A percentile compares a stretch with the other conserved stretches of the same genome.
phyloP scores from a whole-genome alignment of 2,113 vertebrate genomes.

The Triplophysa siluroides region DNA sequence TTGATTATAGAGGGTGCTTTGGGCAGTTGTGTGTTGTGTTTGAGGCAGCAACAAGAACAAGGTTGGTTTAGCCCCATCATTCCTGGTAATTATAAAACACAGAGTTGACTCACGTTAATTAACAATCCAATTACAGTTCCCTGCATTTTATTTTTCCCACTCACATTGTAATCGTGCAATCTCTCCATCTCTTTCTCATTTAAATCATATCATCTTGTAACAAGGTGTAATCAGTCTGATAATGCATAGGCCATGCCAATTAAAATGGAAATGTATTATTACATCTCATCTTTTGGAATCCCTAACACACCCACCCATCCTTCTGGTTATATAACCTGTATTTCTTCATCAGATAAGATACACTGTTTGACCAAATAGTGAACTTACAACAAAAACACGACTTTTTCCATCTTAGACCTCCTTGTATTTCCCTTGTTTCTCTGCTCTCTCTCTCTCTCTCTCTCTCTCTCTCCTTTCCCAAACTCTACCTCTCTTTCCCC shows the following conservation, averaged over 20 bases:
- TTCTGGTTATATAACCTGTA: slow-evolving; percentile 42
- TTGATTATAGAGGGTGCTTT: neutral
- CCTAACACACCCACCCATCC: slow-evolving; percentile 1
- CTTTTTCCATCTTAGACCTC: neutral
- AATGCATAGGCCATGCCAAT: slow-evolving; percentile 30
- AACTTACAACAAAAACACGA: neutral
- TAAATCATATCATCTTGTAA: slow-evolving; percentile 36
- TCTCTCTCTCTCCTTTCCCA: neutral
- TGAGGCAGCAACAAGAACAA: slow-evolving; percentile 14
- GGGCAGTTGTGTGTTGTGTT: neutral
- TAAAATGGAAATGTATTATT: slow-evolving; percentile 7
- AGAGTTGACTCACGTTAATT: slow-evolving; percentile 44
- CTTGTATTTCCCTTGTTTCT: neutral
- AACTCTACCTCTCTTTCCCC: neutral
- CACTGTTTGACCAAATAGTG: no score
- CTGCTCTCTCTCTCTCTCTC: neutral
- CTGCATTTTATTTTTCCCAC: slow-evolving; percentile 30
- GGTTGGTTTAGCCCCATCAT: slow-evolving; percentile 35
- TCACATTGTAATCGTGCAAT: slow-evolving; percentile 18
- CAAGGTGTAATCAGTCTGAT: slow-evolving; percentile 40
- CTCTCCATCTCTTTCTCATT: slow-evolving; percentile 12
- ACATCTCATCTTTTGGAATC: slow-evolving; percentile 9
- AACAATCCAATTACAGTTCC: slow-evolving; percentile 46
- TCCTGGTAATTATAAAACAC: slow-evolving; percentile 45
- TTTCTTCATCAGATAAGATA: neutral